Conservation (phyloP, 2,888 invertebrate species). For the Barypeithes pellucidus region DNA sequence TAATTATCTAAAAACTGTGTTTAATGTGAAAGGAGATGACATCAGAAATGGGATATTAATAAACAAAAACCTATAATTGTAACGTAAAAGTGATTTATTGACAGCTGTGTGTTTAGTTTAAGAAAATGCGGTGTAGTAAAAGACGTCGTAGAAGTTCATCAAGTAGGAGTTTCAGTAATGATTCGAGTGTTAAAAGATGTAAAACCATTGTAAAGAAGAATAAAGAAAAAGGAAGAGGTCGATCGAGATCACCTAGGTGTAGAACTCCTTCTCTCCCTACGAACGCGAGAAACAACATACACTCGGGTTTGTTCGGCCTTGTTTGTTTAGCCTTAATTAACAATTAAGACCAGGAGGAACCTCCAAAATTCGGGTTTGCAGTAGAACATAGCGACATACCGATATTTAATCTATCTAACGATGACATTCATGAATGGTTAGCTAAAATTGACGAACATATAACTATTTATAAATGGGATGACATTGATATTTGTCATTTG, state of each 20-base stretch:
- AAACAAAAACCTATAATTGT: not conserved
- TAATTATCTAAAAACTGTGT: conserved; percentile 12
- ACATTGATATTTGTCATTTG: conserved; percentile 35
- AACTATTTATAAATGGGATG: conserved; percentile 32
- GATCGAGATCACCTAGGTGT: not conserved
- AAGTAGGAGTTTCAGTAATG: not conserved
- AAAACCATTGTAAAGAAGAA: not conserved
- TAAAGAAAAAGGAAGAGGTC: not conserved
- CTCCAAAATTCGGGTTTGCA: conserved; percentile 12
- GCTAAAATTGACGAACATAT: conserved; percentile 36
- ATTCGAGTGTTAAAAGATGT: no score
- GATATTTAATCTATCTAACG: not conserved
- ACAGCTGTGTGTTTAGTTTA: not conserved
- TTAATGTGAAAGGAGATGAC: not conserved
- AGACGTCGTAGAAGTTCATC: not conserved
- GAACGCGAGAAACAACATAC: not conserved
- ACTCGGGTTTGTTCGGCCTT: not conserved
- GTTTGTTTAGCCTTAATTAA: not conserved
- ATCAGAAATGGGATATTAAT: conserved; percentile 4
- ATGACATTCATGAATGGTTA: conserved; percentile 30
- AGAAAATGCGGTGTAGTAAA: not conserved
- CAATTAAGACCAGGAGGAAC: not conserved
- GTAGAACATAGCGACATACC: conserved; percentile 23
- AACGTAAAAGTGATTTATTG: no score
- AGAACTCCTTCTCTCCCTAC: not conserved